These are phyloP conservation scores for Pemphigus obesinymphae DNA, from an alignment of 1,140 invertebrate species.

Conservation along the genomic window DNA sequence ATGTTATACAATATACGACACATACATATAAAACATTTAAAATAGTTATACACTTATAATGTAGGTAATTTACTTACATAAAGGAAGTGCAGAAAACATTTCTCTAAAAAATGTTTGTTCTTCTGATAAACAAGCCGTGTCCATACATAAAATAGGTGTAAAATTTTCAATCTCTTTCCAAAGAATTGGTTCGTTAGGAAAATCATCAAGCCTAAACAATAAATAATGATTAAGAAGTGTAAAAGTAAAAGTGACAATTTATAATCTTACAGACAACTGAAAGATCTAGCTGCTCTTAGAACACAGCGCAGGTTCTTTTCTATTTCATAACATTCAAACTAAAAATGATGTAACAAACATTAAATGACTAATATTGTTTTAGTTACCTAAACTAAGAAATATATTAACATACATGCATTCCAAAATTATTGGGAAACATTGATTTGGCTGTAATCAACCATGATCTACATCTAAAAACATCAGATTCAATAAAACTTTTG, in stretches of 20 bases:
- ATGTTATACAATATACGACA: too few species aligned
- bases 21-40: too few species aligned
- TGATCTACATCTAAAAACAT: slow-evolving; percentile 75
- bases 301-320: slow-evolving; percentile 74
- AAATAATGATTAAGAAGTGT: slow-evolving; percentile 12
- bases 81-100: slow-evolving; percentile 34
- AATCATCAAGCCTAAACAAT: slow-evolving; percentile 56
- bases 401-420: slow-evolving; percentile 62
- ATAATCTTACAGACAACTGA: slow-evolving; percentile 59
- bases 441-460: slow-evolving; percentile 89
- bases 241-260: not conserved
- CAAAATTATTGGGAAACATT: slow-evolving; percentile 77
- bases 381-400: not conserved
- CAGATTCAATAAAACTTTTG: slow-evolving; percentile 63
- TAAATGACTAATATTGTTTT: not conserved
- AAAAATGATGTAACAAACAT: slow-evolving; percentile 37
- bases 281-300: slow-evolving; percentile 76
- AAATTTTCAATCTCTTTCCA: slow-evolving; percentile 77
- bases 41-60: too few species aligned
- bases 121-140: slow-evolving; percentile 55
- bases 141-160: slow-evolving; percentile 61
- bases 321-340: slow-evolving; percentile 73
- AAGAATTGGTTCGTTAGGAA: slow-evolving; percentile 60
- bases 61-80: slow-evolving; percentile 13
- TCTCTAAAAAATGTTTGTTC: slow-evolving; percentile 48